Base-by-base conservation (phyloP, 2,113 vertebrate genomes). In the Calidris pygmaea region DNA sequence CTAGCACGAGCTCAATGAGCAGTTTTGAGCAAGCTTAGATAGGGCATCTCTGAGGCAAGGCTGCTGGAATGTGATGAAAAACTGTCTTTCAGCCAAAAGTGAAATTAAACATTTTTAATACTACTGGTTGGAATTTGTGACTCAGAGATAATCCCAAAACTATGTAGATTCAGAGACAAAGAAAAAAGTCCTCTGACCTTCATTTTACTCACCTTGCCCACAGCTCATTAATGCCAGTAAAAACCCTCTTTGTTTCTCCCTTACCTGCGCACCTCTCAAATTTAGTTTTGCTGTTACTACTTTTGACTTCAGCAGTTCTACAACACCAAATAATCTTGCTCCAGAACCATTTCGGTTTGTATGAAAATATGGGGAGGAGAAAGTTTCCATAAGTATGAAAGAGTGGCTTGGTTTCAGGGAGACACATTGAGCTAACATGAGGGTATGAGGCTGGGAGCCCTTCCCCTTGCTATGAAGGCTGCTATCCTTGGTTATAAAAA, bases 61-160 rank as follows among this genome's bases (percentile, higher is more conserved):
- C n/a, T 75, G n/a, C 8, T 14, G 60, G 72, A 88, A 76, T 78
- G n/a, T 80, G 48, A 70, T 63, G 21, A 65, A 91, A 96, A 80
- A 3, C 19, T 93, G 50, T 81, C 73, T 86, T 94, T 86, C 80
- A 93, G 52, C 62, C 63, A 95, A 85, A 90, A 82, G 35, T 41
- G 35, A 20, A 88, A 90, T 88, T 63, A 90, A 90, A 85, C 23
- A 7, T 67, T 41, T 82, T 41, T 87, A 89, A 48, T 63, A 39
- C 34, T 62, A 20, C 12, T 68, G 48, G 3, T 62, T 86, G 91
- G 77, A 97, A 96, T 95, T 87, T 73, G 53, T 97, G 93, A 91
- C 60, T 94, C 56, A 91, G 59, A 77, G 65, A 93, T 80, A 96
- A 95, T 93, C 85, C 43, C 37, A 2, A 80, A 91, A 89, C 59